A percentile compares a stretch with the other conserved stretches of the same genome.
Conservation (phyloP, 1,140 invertebrate species). For the Drosophila hydei region DNA sequence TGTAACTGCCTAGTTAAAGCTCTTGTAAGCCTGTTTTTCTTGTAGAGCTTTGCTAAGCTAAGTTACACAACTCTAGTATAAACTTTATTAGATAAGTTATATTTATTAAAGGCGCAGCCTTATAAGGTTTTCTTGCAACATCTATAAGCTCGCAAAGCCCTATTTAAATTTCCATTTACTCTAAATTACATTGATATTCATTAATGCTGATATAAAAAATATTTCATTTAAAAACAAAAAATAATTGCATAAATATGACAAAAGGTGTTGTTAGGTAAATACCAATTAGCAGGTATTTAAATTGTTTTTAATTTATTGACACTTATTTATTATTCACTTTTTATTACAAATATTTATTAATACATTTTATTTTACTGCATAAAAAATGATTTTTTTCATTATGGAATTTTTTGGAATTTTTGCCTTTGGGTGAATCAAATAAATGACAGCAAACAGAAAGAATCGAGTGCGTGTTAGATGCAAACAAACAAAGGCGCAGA, state of each 20-base stretch:
- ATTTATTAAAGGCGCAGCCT: no score
- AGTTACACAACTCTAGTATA: no score
- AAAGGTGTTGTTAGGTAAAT: background rate
- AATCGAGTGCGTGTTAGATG: constrained; percentile 25
- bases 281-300: background rate
- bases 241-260: background rate
- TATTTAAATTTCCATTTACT: no score
- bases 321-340: no score
- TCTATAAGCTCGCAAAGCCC: no score
- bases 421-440: constrained; percentile 21
- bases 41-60: no score
- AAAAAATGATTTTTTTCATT: constrained; percentile 4
- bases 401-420: constrained; percentile 14
- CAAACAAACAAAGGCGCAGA: constrained; percentile 21
- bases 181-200: no score
- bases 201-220: no score
- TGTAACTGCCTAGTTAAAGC: no score
- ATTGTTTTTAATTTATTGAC: constrained; percentile 19
- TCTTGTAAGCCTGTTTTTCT: no score
- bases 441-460: constrained; percentile 32
- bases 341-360: constrained; percentile 15
- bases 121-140: no score
- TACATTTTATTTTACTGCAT: constrained; percentile 2
- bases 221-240: background rate
- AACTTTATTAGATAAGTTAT: no score